A percentile compares a stretch with the other conserved stretches of the same genome.
Conservation (phyloP, 2,113 vertebrate species). For the Suricata suricatta region DNA sequence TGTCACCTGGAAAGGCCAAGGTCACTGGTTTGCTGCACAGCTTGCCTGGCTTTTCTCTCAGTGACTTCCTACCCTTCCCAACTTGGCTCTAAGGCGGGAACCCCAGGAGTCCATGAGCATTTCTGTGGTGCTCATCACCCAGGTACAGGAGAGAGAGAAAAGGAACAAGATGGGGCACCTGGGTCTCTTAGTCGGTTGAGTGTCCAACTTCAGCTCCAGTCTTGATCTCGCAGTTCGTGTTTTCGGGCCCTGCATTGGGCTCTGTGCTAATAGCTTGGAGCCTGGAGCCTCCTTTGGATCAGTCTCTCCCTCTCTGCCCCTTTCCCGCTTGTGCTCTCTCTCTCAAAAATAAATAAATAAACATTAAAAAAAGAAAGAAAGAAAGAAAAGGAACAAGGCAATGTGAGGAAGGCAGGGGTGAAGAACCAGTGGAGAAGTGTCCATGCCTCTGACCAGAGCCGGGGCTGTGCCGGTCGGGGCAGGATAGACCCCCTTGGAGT, state of each 20-base stretch:
- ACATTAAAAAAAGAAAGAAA: not conserved
- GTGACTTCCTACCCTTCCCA: not conserved
- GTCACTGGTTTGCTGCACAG: not conserved
- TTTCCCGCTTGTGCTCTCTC: too few relatives aligned
- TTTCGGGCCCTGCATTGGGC: too few relatives aligned
- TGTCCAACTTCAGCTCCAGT: too few relatives aligned
- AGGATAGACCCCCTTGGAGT: not conserved
- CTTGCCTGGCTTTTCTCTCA: not conserved
- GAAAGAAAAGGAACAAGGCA: not conserved
- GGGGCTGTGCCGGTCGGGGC: rapidly evolving
- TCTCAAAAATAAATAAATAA: too few relatives aligned
- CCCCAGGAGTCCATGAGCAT: not conserved
- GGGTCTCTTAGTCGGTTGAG: too few relatives aligned
- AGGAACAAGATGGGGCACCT: not conserved
- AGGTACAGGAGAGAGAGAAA: not conserved
- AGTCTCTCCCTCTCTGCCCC: too few relatives aligned
- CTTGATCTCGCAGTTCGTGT: too few relatives aligned
- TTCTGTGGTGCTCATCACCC: not conserved
- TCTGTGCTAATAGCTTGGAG: too few relatives aligned
- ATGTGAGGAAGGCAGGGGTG: not conserved
- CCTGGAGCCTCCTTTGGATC: too few relatives aligned
- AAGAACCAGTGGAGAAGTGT: not conserved
- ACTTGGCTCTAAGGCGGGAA: not conserved
- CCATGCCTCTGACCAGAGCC: too few relatives aligned
- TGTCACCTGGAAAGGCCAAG: not conserved